Base-by-base conservation (phyloP, 2,113 vertebrate genomes). In the Lipophrys pholis region DNA sequence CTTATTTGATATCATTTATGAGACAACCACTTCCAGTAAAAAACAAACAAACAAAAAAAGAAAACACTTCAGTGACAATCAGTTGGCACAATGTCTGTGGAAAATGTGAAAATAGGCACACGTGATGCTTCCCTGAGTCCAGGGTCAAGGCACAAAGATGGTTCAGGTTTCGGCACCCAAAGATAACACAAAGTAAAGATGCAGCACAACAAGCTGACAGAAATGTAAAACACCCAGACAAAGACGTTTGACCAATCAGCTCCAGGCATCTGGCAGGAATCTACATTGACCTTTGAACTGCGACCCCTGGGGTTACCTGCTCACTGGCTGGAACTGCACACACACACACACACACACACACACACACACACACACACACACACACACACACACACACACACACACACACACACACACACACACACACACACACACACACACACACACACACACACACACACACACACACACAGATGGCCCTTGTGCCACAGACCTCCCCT, bases 401-500 rank as follows among this genome's bases (percentile, higher is more conserved):
- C 54, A 57, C 60, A 76, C 52, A 79, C 74, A 85, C 85, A 90
- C 21, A 30, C 21, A 30, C 21, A 30, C 50, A 52, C 39, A 59
- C 71, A 39, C 59, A 60, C 58, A 45, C 78, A 65, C 42, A 61
- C 53, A 48, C 53, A 60, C 59, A 76, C 52, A 80, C 74, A 85
- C 83, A 89, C 30, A 50, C 36, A 9, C 51, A 48, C 40, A 56
- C 66, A 17, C 49, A 56, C 59, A 42, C 79, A 66, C 43, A 62
- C 54, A 50, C 54, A 57, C 60, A 76, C 52, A 79, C 74, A 85
- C 85, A 90, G 68, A 90, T 82, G 81, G 78, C 63, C 73, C 56
- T 48, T 54, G 55, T 88, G 64, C 74, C 75, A 78, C 72, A 83
- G 76, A 83, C 82, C 81, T 66, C 84, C 79, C 85, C 76, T 79